These are phyloP conservation scores for Microcebus griseorufus DNA, from an alignment of 2,113 vertebrate genomes.

Conservation along the genomic window DNA sequence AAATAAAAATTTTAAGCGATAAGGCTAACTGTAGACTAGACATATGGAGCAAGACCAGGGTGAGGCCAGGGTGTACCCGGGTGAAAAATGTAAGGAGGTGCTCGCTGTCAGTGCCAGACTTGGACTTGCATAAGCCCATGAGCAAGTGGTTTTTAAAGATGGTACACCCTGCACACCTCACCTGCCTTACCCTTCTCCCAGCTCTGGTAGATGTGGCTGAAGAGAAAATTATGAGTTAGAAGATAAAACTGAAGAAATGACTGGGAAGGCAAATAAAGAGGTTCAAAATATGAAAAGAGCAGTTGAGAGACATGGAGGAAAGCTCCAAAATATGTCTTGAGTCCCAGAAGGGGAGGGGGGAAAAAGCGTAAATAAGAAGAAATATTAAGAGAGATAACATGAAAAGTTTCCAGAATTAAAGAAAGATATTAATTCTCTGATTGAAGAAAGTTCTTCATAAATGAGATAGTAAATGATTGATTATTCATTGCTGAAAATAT, in stretches of 20 bases:
- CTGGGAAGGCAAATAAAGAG: not conserved
- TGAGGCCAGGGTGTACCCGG: not conserved
- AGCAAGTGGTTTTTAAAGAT: not conserved
- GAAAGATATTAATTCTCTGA: not conserved
- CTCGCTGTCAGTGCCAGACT: not conserved
- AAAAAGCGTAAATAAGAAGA: not conserved
- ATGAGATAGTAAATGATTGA: not conserved
- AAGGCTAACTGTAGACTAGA: not conserved
- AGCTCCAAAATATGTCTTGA: not conserved
- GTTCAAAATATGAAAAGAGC: not conserved
- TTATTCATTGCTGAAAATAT: not conserved
- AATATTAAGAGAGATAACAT: not conserved
- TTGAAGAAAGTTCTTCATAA: not conserved
- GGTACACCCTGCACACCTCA: not conserved
- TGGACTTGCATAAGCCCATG: not conserved
- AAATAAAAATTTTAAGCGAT: not conserved
- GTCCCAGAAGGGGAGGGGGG: not conserved
- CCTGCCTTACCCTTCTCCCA: not conserved
- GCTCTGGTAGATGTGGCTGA: not conserved
- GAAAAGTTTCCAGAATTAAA: not conserved
- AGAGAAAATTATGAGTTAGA: not conserved
- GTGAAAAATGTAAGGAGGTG: not conserved
- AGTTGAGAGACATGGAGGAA: not conserved
- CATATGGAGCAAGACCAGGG: not conserved
- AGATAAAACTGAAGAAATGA: not conserved